A percentile compares a stretch with the other conserved stretches of the same genome.
Evolutionary conservation across 2,797 vertebrate genomes (phyloP).

Genomic region (Esox masquinongy): DNA sequence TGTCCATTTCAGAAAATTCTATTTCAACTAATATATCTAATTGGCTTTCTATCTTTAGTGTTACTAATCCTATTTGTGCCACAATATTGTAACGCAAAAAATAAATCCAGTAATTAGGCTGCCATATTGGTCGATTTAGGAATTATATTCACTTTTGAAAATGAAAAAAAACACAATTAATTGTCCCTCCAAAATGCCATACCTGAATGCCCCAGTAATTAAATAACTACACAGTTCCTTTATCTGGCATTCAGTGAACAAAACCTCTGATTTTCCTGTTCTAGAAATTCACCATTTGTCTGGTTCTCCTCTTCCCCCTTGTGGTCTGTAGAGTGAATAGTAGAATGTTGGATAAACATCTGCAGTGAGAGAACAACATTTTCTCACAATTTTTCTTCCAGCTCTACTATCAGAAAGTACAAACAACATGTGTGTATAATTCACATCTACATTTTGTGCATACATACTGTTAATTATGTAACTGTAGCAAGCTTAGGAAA

Average conservation of each 20-base stretch:
- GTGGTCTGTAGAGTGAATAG: constrained; percentile 1
- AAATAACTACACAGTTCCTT: too few relatives aligned
- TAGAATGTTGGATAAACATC: not conserved
- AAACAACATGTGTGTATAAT: not conserved
- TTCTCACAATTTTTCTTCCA: not conserved
- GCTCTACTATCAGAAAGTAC: not conserved
- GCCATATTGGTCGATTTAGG: too few relatives aligned
- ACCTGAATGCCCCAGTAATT: too few relatives aligned
- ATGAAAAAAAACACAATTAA: too few relatives aligned
- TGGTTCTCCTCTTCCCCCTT: not conserved
- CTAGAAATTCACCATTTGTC: not conserved
- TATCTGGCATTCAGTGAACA: not conserved
- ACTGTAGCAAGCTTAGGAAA: not conserved
- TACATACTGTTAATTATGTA: not conserved
- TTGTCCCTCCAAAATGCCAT: too few relatives aligned
- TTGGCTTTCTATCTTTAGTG: too few relatives aligned
- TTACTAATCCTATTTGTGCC: too few relatives aligned
- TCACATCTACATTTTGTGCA: not conserved
- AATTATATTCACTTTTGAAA: too few relatives aligned
- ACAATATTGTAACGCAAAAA: too few relatives aligned
- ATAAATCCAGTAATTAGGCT: too few relatives aligned
- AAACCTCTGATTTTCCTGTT: not conserved
- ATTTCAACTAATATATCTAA: too few relatives aligned
- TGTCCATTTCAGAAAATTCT: too few relatives aligned
- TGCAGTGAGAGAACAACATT: not conserved